A percentile compares a stretch with the other conserved stretches of the same genome.
Conservation (phyloP, 2,113 vertebrate genomes). For the Pedetes capensis region DNA sequence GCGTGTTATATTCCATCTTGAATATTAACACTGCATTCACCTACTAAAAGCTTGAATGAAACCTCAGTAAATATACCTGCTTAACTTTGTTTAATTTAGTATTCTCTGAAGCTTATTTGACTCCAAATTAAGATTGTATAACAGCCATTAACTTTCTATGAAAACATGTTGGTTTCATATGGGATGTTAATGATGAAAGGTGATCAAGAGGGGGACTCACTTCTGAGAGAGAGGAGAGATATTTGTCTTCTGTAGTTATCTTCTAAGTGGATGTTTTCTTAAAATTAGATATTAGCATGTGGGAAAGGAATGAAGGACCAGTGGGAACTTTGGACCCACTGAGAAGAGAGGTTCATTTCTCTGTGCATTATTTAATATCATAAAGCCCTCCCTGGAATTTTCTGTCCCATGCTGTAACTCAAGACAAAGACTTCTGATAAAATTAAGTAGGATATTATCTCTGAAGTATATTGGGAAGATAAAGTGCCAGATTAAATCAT, state of each 20-base stretch:
- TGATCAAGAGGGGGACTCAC: background rate
- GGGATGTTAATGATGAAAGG: conserved; percentile 41
- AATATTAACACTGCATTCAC: background rate
- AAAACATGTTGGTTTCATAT: conserved; percentile 44
- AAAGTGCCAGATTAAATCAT: background rate
- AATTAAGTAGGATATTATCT: conserved; percentile 41
- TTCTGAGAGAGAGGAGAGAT: background rate
- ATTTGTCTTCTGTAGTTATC: background rate
- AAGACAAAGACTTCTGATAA: conserved; percentile 38
- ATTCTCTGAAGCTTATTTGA: conserved; percentile 45
- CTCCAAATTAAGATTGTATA: conserved; percentile 45
- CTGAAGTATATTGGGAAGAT: background rate
- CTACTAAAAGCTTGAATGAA: background rate
- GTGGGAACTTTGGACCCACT: background rate
- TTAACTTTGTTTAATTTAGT: conserved; percentile 22
- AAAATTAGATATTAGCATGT: conserved; percentile 32
- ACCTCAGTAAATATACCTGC: background rate
- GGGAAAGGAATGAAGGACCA: background rate
- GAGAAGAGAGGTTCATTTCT: conserved; percentile 18
- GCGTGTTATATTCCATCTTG: background rate
- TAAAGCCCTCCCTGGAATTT: background rate
- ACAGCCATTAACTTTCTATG: conserved; percentile 37
- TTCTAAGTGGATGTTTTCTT: conserved; percentile 22
- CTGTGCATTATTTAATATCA: conserved; percentile 44
- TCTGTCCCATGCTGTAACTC: conserved; percentile 5